These are phyloP conservation scores for Taurulus bubalis DNA, from an alignment of 2,113 vertebrate genomes.

Conservation along the genomic window DNA sequence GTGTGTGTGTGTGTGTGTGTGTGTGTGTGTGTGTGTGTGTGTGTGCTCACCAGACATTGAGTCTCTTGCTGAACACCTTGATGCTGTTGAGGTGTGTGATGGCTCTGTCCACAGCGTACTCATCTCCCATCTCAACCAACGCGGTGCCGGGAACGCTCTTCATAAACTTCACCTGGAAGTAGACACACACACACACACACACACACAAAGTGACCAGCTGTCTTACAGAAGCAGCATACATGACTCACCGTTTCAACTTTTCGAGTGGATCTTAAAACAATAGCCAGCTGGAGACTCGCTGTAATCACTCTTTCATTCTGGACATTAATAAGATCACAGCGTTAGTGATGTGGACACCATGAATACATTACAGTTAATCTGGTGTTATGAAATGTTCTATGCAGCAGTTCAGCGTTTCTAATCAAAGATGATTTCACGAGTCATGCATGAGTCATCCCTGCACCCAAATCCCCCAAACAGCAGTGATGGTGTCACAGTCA, in stretches of 20 bases:
- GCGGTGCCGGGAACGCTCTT: conserved; percentile 97
- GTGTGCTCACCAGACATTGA: conserved; percentile 93
- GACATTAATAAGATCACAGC: too few relatives aligned
- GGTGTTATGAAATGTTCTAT: not conserved
- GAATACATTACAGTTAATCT: not conserved
- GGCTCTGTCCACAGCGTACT: conserved; percentile 96
- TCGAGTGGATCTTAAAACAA: too few relatives aligned
- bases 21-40: conserved; percentile 17
- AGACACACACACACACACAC: conserved; percentile 4
- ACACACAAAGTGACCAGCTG: too few relatives aligned
- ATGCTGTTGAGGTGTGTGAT: conserved; percentile 98
- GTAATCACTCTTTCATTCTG: too few relatives aligned
- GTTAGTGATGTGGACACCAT: too few relatives aligned
- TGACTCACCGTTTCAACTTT: not conserved
- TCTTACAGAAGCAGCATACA: too few relatives aligned
- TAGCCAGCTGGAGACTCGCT: too few relatives aligned
- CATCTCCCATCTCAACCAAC: conserved; percentile 97
- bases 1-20: not conserved
- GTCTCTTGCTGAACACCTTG: conserved; percentile 95
- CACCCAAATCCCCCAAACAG: not conserved
- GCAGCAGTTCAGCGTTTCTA: not conserved
- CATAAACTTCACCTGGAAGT: conserved; percentile 94
- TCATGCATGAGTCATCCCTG: not conserved
- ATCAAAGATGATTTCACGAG: too few relatives aligned
- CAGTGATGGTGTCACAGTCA: not conserved